Conservation (phyloP, 64 coral and sea anemone species). For the Stylophora pistillata region DNA sequence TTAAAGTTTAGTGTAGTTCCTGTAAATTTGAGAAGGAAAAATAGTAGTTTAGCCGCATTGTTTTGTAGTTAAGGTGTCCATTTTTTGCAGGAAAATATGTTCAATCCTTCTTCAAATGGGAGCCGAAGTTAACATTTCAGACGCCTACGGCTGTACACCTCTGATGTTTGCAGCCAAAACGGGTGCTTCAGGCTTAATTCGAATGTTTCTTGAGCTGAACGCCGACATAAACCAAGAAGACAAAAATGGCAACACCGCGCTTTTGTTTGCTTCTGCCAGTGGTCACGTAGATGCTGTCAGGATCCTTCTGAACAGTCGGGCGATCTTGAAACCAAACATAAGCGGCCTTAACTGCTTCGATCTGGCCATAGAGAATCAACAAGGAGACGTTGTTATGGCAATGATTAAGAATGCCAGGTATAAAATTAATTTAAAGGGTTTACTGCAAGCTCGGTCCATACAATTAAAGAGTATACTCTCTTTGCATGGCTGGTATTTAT, state of each 20-base stretch:
- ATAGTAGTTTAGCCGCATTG: no score
- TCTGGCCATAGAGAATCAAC: slow-evolving; percentile 57
- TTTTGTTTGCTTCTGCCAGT: slow-evolving; percentile 68
- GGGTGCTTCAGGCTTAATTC: slow-evolving; percentile 27
- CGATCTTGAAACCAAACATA: slow-evolving; percentile 33
- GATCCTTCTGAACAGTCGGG: slow-evolving; percentile 62
- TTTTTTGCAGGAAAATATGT: slow-evolving; percentile 63
- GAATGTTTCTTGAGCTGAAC: slow-evolving; percentile 47
- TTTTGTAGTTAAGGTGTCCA: no score
- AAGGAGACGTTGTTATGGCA: slow-evolving; percentile 64
- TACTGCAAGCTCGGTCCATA: no score
- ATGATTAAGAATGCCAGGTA: slow-evolving; percentile 62
- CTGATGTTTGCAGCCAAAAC: slow-evolving; percentile 77
- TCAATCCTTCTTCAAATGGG: slow-evolving; percentile 66
- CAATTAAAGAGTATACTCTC: no score
- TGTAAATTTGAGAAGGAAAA: no score
- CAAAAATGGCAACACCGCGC: slow-evolving; percentile 60
- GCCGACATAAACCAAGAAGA: slow-evolving; percentile 45
- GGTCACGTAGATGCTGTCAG: slow-evolving; percentile 51
- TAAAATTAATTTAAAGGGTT: not conserved
- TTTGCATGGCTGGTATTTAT: no score
- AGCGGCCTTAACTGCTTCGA: slow-evolving; percentile 65
- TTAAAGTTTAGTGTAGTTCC: no score
- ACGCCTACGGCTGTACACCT: slow-evolving; percentile 73
- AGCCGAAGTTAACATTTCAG: slow-evolving; percentile 62